Percentiles rank a stretch among this genome's conserved stretches.
Evolutionary conservation across 2,113 vertebrate species (phyloP).

Genomic region (Eurystomus gularis): DNA sequence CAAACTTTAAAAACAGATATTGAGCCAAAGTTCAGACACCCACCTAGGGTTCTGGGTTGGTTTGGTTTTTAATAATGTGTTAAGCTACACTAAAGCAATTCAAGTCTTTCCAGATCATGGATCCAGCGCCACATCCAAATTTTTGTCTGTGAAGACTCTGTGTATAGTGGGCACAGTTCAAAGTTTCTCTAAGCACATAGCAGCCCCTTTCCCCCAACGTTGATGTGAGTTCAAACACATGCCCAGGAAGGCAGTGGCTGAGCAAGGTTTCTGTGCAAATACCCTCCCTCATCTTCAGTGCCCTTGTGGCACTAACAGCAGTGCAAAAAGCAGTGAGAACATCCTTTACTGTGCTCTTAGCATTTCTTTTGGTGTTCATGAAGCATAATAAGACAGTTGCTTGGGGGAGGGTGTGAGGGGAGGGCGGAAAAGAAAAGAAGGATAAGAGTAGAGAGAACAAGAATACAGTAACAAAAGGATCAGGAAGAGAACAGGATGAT

Average conservation of each 20-base stretch:
- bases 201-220: neutral
- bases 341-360: neutral
- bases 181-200: neutral
- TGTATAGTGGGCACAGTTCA: neutral
- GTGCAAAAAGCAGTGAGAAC: neutral
- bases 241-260: neutral
- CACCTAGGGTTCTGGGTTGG: neutral
- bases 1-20: neutral
- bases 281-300: neutral
- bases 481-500: neutral
- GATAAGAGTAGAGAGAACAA: neutral
- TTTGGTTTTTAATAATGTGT: neutral
- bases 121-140: neutral
- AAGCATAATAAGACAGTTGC: neutral
- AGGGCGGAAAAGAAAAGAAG: neutral
- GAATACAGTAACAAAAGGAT: neutral
- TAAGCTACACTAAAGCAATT: neutral
- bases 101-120: neutral
- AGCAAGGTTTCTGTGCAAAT: neutral
- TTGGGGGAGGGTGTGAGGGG: neutral
- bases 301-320: neutral
- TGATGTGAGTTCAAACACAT: fast-evolving
- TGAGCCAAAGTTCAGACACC: neutral
- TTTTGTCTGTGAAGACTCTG: neutral
- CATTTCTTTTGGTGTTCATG: neutral